A percentile compares a stretch with the other conserved stretches of the same genome.
phyloP scores from a whole-genome alignment of 2,888 invertebrate species.

The Sinopyrophorus schimmeli region DNA sequence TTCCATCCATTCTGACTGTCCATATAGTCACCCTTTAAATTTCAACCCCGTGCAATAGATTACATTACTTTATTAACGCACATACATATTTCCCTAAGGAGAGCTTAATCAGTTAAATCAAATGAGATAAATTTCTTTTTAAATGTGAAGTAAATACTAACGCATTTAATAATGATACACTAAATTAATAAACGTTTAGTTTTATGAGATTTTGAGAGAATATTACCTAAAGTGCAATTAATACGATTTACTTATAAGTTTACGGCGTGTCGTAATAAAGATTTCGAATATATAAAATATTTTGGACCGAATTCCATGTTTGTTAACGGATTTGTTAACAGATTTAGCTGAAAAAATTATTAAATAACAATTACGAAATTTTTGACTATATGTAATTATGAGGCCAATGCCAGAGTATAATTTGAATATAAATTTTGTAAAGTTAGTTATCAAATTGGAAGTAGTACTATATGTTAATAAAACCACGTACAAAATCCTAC shows the following conservation, averaged over 20 bases:
- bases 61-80: slow-evolving; percentile 9
- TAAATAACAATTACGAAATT: slow-evolving; percentile 21
- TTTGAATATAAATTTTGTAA: slow-evolving; percentile 26
- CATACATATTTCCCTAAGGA: slow-evolving; percentile 13
- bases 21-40: slow-evolving; percentile 21
- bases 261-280: too few species aligned
- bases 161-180: too few species aligned
- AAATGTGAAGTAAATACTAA: too few species aligned
- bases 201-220: too few species aligned
- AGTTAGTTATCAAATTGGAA: slow-evolving; percentile 31
- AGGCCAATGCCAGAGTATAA: slow-evolving; percentile 33
- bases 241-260: too few species aligned
- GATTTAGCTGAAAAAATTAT: too few species aligned
- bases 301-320: too few species aligned
- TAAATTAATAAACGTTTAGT: too few species aligned
- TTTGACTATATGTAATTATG: slow-evolving; percentile 16
- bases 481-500: slow-evolving; percentile 26
- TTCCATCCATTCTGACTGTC: slow-evolving; percentile 9
- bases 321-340: too few species aligned
- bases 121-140: too few species aligned
- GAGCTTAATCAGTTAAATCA: slow-evolving; percentile 16
- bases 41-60: slow-evolving; percentile 13
- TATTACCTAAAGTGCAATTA: too few species aligned
- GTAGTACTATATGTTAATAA: slow-evolving; percentile 30
- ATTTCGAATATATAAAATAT: too few species aligned